Percentiles rank a stretch among this genome's conserved stretches.
Conservation (phyloP, 2,888 invertebrate genomes). For the Andrena dorsata region DNA sequence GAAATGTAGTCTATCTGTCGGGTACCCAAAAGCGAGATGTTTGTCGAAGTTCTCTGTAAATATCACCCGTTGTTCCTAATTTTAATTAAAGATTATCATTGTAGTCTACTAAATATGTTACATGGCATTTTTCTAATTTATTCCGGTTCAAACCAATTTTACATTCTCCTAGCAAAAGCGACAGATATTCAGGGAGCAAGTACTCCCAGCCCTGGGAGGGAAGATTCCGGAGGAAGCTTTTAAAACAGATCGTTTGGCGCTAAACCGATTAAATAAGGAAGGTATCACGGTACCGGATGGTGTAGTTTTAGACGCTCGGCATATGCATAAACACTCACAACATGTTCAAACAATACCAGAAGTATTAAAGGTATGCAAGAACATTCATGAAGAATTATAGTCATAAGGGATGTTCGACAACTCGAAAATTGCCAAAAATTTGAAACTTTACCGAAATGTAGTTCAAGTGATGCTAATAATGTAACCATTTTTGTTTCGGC, state of each 20-base stretch:
- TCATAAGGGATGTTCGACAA: too few relatives aligned
- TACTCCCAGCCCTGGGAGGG: conserved; percentile 87
- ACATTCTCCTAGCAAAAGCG: conserved; percentile 85
- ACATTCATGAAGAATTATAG: not conserved
- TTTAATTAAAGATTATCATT: too few relatives aligned
- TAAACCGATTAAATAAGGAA: conserved; percentile 88
- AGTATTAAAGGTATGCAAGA: conserved; percentile 73
- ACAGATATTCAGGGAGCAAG: conserved; percentile 88
- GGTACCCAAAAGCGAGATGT: not conserved
- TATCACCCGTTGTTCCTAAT: too few relatives aligned
- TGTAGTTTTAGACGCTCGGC: conserved; percentile 85
- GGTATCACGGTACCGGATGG: conserved; percentile 88
- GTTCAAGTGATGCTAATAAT: too few relatives aligned
- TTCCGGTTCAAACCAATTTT: not conserved
- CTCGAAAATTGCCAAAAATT: too few relatives aligned
- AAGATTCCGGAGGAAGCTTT: conserved; percentile 89
- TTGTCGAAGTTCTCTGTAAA: not conserved
- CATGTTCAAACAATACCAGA: conserved; percentile 74
- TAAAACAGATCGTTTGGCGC: conserved; percentile 86
- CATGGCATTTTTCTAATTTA: too few relatives aligned
- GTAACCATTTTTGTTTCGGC: too few relatives aligned
- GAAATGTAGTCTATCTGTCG: too few relatives aligned
- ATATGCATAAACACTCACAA: conserved; percentile 80
- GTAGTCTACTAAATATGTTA: too few relatives aligned
- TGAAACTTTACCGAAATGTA: too few relatives aligned